A percentile compares a stretch with the other conserved stretches of the same genome.
Evolutionary conservation across 1,140 invertebrate genomes (phyloP).

Genomic region (Drosophila carrolli): DNA sequence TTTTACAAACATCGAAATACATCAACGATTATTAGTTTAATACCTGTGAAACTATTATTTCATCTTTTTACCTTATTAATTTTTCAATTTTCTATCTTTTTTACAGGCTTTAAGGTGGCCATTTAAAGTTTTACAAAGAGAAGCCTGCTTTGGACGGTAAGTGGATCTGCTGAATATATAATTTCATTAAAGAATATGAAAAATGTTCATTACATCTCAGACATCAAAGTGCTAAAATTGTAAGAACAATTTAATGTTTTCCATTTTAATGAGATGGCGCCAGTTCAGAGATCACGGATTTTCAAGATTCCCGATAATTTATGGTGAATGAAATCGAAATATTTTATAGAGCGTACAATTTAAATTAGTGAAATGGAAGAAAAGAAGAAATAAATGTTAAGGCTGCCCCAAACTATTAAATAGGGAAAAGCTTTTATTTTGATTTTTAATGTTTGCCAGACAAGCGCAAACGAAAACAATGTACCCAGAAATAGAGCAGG

Average conservation of each 20-base stretch:
- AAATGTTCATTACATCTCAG: background rate
- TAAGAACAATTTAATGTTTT: conserved; percentile 21
- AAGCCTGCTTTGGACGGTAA: conserved; percentile 55
- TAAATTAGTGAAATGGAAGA: conserved; percentile 66
- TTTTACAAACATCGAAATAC: too few species aligned
- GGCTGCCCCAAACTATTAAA: conserved; percentile 26
- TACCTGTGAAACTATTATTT: background rate
- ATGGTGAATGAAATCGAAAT: conserved; percentile 44
- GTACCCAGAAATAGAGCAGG: conserved; percentile 41
- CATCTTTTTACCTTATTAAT: conserved; percentile 9
- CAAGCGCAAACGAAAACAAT: conserved; percentile 47
- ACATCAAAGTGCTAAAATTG: background rate
- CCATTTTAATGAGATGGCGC: conserved; percentile 42
- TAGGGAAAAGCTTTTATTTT: conserved; percentile 42
- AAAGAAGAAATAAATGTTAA: conserved; percentile 29
- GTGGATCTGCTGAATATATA: background rate
- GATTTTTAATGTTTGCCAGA: conserved; percentile 46
- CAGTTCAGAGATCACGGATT: conserved; percentile 57
- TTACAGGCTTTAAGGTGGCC: conserved; percentile 31
- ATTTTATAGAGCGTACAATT: conserved; percentile 69
- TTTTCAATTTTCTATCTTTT: conserved; percentile 20
- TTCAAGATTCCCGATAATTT: conserved; percentile 52
- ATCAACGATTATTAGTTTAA: too few species aligned
- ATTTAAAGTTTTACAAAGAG: conserved; percentile 13
- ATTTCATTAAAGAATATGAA: too few species aligned